phyloP scores from a whole-genome alignment of 2,113 vertebrate species.

The Turdus rufiventris region DNA sequence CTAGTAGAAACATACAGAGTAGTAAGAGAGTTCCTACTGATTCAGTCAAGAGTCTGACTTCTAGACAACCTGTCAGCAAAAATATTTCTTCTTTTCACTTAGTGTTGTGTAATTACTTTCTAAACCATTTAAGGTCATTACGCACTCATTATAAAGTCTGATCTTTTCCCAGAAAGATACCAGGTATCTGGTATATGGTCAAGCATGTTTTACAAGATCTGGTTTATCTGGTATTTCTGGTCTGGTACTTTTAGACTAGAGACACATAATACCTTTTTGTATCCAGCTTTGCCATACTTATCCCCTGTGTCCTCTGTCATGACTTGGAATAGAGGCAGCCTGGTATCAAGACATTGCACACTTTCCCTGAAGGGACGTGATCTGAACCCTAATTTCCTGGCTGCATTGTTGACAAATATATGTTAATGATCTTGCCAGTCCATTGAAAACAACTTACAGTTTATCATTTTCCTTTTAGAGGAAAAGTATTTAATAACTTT shows the following conservation, averaged over 20 bases:
- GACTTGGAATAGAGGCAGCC: background rate
- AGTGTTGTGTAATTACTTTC: background rate
- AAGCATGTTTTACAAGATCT: background rate
- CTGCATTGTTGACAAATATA: background rate
- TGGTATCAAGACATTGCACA: background rate
- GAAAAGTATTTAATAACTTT: background rate
- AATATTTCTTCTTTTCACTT: background rate
- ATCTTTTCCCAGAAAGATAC: background rate
- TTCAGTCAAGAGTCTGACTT: background rate
- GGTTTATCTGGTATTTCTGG: background rate
- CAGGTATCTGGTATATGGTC: background rate
- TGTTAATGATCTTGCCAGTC: background rate
- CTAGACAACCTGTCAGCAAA: background rate
- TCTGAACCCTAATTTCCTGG: background rate
- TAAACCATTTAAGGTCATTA: background rate
- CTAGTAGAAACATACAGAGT: background rate
- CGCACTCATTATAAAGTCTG: background rate
- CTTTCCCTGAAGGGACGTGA: background rate
- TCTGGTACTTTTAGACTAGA: background rate
- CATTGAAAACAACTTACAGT: background rate
- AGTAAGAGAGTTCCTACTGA: background rate
- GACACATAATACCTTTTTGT: background rate
- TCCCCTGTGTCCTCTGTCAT: fast-evolving
- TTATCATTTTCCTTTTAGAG: background rate
- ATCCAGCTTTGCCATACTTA: background rate